Conservation (phyloP, 1,140 invertebrate species). For the Batillaria attramentaria region DNA sequence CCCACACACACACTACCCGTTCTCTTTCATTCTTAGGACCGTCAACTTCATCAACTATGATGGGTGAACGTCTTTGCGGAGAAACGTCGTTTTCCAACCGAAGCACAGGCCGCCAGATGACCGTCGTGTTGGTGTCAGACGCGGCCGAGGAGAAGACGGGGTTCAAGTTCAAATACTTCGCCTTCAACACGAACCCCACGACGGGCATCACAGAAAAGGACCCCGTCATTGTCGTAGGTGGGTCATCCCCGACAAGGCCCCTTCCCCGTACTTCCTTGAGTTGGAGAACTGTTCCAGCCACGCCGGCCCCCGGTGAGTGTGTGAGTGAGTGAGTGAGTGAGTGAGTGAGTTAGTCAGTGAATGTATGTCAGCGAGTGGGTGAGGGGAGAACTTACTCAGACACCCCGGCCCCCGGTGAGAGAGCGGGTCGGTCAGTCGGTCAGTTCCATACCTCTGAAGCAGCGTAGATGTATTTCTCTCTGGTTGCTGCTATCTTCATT, state of each 20-base stretch:
- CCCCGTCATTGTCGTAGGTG: no score
- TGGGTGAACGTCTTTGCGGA: background rate
- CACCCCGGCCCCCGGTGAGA: no score
- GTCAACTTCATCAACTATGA: background rate
- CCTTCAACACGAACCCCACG: background rate
- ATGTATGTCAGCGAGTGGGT: background rate
- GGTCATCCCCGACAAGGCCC: no score
- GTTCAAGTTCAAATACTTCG: background rate
- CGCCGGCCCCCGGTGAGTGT: background rate
- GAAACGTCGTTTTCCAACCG: background rate
- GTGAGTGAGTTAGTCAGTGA: background rate
- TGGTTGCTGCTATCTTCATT: no score
- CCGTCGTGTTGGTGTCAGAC: constrained; percentile 9
- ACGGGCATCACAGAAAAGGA: background rate
- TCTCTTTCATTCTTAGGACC: background rate
- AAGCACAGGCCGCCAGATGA: background rate
- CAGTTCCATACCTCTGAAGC: no score
- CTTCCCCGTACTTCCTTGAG: background rate
- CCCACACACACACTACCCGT: no score
- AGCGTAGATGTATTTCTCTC: no score
- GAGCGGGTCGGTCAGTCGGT: no score
- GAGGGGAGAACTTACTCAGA: background rate
- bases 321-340: background rate
- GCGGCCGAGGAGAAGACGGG: background rate
- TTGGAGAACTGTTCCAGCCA: background rate